Base-by-base conservation (phyloP, 2,113 vertebrate species). In the Piaya cayana region DNA sequence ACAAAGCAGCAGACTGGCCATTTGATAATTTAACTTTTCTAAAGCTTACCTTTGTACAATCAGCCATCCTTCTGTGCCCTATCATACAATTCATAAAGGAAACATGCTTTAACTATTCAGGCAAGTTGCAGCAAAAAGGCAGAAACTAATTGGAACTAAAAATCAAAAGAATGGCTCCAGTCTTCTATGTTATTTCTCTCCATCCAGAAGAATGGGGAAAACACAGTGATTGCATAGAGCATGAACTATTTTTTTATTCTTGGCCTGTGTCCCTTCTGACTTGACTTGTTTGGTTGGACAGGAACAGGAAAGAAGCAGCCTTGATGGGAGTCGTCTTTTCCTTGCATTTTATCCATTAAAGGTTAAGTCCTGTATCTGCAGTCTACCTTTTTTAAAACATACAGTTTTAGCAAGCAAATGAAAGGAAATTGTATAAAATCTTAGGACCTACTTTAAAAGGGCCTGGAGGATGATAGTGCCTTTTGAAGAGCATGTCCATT, bases 401-500 rank as follows among this genome's bases (percentile, higher is more conserved):
- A 86, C 4, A 43, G 63, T 86, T 95, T 71, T 62, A 56, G 75
- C 25, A 63, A 93, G 59, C 64, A 76, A 49, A 47, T 85, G 69
- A 88, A 82, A 96, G 37, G 34, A 91, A 81, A 55, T 32, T 52
- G 56, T 17, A 8, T 88, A 27, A 78, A 71, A 42, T 78, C 83
- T 86, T 93, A 81, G 88, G 64, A 65, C 55, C 68, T 81, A 3
- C 69, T 72, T 90, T 50, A 25, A n/a, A 91, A 79, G 90, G 58
- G 88, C 39, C 88, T 87, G 93, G 76, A 88, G 93, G 90, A 77
- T 92, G 76, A 83, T 95, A 96, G 94, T 95, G 97, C 97, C 97
- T 97, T 95, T 93, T 86, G 94, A 90, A 64, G 87, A 93, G 96
- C 93, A 93, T 97, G 97, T 95, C 97, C 96, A 12, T 91, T 90